phyloP scores from a whole-genome alignment of 2,888 invertebrate genomes.

The Aspidapion aeneum region DNA sequence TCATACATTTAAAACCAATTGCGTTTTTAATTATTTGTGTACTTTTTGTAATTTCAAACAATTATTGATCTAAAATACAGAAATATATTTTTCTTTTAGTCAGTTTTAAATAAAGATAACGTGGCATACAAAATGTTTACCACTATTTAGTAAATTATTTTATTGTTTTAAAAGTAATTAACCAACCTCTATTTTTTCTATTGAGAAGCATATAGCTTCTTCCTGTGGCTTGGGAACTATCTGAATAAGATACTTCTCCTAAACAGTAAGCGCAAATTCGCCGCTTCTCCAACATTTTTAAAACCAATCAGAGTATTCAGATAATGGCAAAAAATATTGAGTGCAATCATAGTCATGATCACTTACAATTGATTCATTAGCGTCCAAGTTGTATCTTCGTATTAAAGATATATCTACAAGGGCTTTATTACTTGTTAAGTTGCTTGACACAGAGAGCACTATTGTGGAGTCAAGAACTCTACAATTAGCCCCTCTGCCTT shows the following conservation, averaged over 20 bases:
- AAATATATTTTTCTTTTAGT: too few relatives aligned
- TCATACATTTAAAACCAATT: too few relatives aligned
- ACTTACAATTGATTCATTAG: not conserved
- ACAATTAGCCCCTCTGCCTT: slow-evolving; percentile 7
- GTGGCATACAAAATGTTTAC: too few relatives aligned
- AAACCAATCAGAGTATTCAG: slow-evolving; percentile 1
- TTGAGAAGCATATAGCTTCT: not conserved
- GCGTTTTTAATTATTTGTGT: too few relatives aligned
- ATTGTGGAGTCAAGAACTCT: slow-evolving; percentile 2
- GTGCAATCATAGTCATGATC: slow-evolving; percentile 5
- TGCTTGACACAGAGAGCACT: slow-evolving; percentile 4
- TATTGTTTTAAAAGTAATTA: too few relatives aligned
- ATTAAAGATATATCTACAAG: not conserved
- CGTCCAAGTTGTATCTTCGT: not conserved
- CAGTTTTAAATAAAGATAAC: too few relatives aligned
- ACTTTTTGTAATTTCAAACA: too few relatives aligned
- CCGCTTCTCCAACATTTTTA: not conserved
- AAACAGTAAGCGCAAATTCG: not conserved
- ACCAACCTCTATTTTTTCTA: not conserved
- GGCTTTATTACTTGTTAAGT: not conserved
- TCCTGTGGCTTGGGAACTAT: not conserved
- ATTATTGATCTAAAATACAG: too few relatives aligned
- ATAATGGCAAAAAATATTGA: not conserved
- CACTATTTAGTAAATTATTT: too few relatives aligned
- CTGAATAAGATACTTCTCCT: not conserved